phyloP scores from a whole-genome alignment of 2,888 invertebrate genomes.

The Neoscelio sp. region DNA sequence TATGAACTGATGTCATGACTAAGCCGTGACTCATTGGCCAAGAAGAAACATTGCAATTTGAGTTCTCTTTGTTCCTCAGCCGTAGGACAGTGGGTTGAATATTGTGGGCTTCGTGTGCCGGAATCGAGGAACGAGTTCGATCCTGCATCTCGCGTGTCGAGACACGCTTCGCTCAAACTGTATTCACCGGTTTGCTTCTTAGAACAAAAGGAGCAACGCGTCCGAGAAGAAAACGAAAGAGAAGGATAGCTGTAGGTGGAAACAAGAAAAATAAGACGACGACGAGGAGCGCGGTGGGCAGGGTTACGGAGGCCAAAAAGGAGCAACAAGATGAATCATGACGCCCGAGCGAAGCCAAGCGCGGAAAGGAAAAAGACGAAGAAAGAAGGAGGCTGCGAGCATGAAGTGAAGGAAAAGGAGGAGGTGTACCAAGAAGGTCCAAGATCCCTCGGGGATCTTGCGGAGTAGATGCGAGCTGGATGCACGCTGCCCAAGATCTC shows the following conservation, averaged over 20 bases:
- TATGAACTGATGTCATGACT: constrained; percentile 46
- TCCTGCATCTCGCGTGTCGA: constrained; percentile 78
- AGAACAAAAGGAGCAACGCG: constrained; percentile 66
- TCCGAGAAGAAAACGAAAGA: constrained; percentile 58
- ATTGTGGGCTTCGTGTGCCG: constrained; percentile 59
- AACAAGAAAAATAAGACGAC: constrained; percentile 48
- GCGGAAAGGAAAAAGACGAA: constrained; percentile 54
- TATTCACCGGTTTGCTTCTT: constrained; percentile 67
- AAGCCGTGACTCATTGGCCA: constrained; percentile 61
- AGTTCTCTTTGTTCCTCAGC: constrained; percentile 56
- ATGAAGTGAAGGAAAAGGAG: constrained; percentile 46
- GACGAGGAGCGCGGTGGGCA: constrained; percentile 58
- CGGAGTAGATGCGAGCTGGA: constrained; percentile 68
- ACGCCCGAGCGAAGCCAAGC: constrained; percentile 73
- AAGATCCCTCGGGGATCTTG: constrained; percentile 71
- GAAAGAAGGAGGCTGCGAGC: constrained; percentile 50
- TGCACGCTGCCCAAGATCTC: constrained; percentile 60
- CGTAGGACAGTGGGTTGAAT: constrained; percentile 52
- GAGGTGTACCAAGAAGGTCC: constrained; percentile 47
- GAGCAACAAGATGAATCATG: constrained; percentile 76
- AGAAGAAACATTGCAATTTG: constrained; percentile 55
- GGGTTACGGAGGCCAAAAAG: constrained; percentile 66
- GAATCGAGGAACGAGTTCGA: constrained; percentile 77
- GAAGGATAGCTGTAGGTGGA: constrained; percentile 54
- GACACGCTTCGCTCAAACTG: constrained; percentile 78